Percentiles rank a stretch among this genome's conserved stretches.
Evolutionary conservation across 2,888 invertebrate species (phyloP).

Genomic region (Hylaea fasciaria): DNA sequence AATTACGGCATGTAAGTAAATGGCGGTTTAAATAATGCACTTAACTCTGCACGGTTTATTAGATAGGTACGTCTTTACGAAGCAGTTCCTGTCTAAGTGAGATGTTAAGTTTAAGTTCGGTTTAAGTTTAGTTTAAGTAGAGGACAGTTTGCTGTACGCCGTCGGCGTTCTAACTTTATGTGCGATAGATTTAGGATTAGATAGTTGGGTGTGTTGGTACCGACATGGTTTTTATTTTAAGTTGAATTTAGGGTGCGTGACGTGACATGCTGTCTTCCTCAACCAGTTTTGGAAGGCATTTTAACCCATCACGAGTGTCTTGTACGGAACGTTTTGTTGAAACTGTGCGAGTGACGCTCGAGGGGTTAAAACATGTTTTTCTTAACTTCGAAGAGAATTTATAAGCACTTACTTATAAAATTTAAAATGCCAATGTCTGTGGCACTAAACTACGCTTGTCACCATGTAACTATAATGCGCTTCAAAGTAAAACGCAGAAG

Average conservation of each 20-base stretch:
- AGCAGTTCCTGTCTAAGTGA: conserved; percentile 51
- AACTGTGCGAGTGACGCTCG: too few relatives aligned
- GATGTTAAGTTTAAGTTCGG: conserved; percentile 49
- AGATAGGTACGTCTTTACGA: conserved; percentile 55
- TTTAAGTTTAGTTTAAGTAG: conserved; percentile 53
- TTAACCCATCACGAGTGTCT: too few relatives aligned
- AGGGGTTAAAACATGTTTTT: too few relatives aligned
- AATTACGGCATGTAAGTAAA: too few relatives aligned
- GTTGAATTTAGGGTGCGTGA: conserved; percentile 11
- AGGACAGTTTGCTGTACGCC: conserved; percentile 49
- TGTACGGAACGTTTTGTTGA: too few relatives aligned
- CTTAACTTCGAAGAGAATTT: too few relatives aligned
- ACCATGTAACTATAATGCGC: too few relatives aligned
- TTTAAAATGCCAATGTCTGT: too few relatives aligned
- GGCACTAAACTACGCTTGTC: too few relatives aligned
- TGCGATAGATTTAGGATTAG: conserved; percentile 44
- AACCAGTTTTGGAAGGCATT: too few relatives aligned
- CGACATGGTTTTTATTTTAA: conserved; percentile 55
- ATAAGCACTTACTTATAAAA: too few relatives aligned
- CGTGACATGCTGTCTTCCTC: background rate
- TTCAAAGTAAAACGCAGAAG: too few relatives aligned
- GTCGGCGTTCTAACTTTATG: conserved; percentile 48
- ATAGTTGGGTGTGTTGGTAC: conserved; percentile 29
- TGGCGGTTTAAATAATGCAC: conserved; percentile 54
- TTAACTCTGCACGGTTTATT: conserved; percentile 61